Evolutionary conservation across 53 echinoderm and acorn worm species (phyloP).

Genomic region (Arbacia lixula): DNA sequence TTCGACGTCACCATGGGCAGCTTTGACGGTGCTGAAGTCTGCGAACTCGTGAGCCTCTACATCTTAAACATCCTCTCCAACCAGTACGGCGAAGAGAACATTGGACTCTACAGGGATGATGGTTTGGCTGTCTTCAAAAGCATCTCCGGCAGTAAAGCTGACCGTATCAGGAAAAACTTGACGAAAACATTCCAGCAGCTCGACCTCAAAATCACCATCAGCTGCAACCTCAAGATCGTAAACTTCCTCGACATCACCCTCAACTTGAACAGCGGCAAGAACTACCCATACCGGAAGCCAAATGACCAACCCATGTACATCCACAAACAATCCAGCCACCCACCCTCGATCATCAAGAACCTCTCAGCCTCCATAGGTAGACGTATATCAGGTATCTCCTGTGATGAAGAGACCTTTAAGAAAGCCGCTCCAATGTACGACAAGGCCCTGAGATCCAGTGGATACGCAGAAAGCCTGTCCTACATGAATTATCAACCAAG

Average conservation of each 20-base stretch:
- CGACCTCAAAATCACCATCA: slow-evolving; percentile 43
- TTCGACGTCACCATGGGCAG: slow-evolving; percentile 57
- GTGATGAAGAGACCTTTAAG: slow-evolving; percentile 24
- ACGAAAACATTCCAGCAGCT: slow-evolving; percentile 26
- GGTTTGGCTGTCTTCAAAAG: slow-evolving; percentile 44
- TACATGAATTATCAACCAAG: slow-evolving; percentile 6
- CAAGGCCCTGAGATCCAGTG: slow-evolving; percentile 49
- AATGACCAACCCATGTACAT: slow-evolving; percentile 19
- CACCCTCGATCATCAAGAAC: slow-evolving; percentile 41
- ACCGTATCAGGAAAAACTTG: slow-evolving; percentile 27
- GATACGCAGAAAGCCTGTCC: slow-evolving; percentile 11
- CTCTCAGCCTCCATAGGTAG: slow-evolving; percentile 31
- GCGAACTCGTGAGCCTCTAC: slow-evolving; percentile 51
- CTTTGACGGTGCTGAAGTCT: slow-evolving; percentile 51
- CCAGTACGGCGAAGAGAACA: background rate
- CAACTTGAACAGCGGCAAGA: slow-evolving; percentile 27
- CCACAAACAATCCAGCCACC: slow-evolving; percentile 48
- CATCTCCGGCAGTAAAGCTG: slow-evolving; percentile 1
- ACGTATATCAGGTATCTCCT: slow-evolving; percentile 41
- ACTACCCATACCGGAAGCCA: slow-evolving; percentile 38
- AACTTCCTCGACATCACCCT: slow-evolving; percentile 51
- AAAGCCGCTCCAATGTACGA: slow-evolving; percentile 47
- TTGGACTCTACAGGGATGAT: slow-evolving; percentile 54
- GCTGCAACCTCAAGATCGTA: slow-evolving; percentile 33
- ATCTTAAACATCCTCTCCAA: slow-evolving; percentile 11